Conservation (phyloP, 2,888 invertebrate species). For the Sinohyriopsis cumingii region DNA sequence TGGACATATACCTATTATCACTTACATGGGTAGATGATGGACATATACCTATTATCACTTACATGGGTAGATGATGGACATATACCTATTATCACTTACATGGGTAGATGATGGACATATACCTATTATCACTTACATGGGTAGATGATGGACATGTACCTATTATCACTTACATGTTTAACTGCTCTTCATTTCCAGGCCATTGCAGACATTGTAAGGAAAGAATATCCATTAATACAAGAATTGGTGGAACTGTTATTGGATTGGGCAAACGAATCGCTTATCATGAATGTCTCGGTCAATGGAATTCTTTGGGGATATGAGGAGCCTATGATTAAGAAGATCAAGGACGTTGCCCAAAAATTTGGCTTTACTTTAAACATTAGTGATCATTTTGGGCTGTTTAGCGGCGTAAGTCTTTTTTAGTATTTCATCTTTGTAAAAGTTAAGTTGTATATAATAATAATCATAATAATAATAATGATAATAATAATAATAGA, state of each 20-base stretch:
- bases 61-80: too few species aligned
- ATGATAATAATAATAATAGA: background rate
- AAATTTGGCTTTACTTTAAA: slow-evolving; percentile 22
- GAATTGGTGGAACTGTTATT: slow-evolving; percentile 33
- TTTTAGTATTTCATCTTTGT: background rate
- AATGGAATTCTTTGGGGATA: slow-evolving; percentile 63
- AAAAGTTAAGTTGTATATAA: too few species aligned
- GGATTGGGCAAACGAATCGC: slow-evolving; percentile 27
- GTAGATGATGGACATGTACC: background rate
- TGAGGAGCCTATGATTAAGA: slow-evolving; percentile 49
- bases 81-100: too few species aligned
- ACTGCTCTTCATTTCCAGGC: slow-evolving; percentile 32
- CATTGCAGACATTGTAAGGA: slow-evolving; percentile 44
- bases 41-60: too few species aligned
- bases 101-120: too few species aligned
- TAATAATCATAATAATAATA: too few species aligned
- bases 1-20: too few species aligned
- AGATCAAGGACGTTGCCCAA: slow-evolving; percentile 23
- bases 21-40: too few species aligned
- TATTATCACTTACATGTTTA: background rate
- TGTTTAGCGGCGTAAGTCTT: slow-evolving; percentile 85
- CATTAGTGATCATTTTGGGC: slow-evolving; percentile 82
- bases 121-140: too few species aligned
- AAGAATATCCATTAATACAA: slow-evolving; percentile 39
- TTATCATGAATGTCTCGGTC: slow-evolving; percentile 48